These are phyloP conservation scores for Premnoplex brunnescens DNA, from an alignment of 2,797 vertebrate genomes.

Conservation along the genomic window DNA sequence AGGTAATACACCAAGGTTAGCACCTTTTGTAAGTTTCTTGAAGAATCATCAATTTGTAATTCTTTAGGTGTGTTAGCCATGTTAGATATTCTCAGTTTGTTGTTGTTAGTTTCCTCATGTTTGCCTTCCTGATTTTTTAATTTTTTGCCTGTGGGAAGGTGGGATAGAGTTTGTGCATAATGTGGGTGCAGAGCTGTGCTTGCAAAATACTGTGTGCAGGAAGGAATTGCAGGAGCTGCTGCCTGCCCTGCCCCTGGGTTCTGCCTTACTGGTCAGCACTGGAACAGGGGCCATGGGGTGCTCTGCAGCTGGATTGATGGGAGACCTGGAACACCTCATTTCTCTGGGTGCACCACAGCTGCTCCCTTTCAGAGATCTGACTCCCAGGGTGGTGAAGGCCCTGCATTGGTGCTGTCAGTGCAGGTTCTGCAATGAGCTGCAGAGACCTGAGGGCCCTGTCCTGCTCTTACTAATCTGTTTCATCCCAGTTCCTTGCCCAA, in stretches of 20 bases:
- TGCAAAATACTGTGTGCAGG: neutral
- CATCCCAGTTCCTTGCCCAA: constrained; percentile 87
- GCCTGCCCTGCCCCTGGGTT: neutral
- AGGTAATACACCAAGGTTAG: constrained; percentile 79
- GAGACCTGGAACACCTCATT: neutral
- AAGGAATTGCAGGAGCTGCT: neutral
- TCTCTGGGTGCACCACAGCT: neutral
- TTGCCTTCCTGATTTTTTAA: neutral
- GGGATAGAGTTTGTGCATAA: neutral
- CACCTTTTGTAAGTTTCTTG: constrained; percentile 11
- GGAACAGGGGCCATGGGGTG: neutral
- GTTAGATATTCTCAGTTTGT: neutral
- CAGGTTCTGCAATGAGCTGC: neutral
- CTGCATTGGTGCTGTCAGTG: neutral
- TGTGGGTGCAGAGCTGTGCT: neutral
- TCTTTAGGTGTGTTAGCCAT: neutral
- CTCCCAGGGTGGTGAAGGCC: neutral
- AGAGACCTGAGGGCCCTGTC: neutral
- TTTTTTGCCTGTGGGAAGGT: neutral
- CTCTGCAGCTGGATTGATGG: neutral
- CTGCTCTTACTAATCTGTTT: neutral
- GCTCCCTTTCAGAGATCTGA: neutral
- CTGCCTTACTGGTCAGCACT: neutral
- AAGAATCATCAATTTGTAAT: neutral
- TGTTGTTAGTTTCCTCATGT: neutral